phyloP scores from a whole-genome alignment of 2,888 invertebrate genomes.

The Notocelia uddmanniana region DNA sequence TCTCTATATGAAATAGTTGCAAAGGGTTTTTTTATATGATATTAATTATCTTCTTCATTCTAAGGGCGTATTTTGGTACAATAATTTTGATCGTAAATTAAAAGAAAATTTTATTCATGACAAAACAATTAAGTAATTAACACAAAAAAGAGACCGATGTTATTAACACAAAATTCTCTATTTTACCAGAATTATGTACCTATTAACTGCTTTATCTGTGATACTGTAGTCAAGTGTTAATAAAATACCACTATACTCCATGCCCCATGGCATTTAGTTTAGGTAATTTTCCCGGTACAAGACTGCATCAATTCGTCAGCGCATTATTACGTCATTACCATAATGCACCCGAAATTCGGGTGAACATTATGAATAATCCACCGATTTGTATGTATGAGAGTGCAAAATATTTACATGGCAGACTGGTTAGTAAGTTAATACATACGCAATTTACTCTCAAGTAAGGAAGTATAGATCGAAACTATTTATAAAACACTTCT shows the following conservation, averaged over 20 bases:
- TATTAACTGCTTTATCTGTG: background rate
- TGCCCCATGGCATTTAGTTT: conserved; percentile 54
- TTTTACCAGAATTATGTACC: no score
- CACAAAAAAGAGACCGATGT: no score
- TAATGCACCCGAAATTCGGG: conserved; percentile 73
- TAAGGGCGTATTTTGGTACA: no score
- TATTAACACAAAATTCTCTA: no score
- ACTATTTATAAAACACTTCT: no score
- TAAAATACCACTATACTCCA: conserved; percentile 41
- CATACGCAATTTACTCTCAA: conserved; percentile 17
- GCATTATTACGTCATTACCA: conserved; percentile 79
- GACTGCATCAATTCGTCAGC: conserved; percentile 63
- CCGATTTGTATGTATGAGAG: conserved; percentile 56
- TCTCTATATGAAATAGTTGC: no score
- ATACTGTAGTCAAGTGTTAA: background rate
- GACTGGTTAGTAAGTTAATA: conserved; percentile 34
- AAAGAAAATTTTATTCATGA: no score
- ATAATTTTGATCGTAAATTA: no score
- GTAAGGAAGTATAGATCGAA: no score
- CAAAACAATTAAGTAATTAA: no score
- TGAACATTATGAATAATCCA: conserved; percentile 66
- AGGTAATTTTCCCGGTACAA: conserved; percentile 63
- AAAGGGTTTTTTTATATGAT: no score
- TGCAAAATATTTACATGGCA: conserved; percentile 41
- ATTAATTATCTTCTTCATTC: no score